Base-by-base conservation (phyloP, 2,888 invertebrate genomes). In the Cordilura impudica region DNA sequence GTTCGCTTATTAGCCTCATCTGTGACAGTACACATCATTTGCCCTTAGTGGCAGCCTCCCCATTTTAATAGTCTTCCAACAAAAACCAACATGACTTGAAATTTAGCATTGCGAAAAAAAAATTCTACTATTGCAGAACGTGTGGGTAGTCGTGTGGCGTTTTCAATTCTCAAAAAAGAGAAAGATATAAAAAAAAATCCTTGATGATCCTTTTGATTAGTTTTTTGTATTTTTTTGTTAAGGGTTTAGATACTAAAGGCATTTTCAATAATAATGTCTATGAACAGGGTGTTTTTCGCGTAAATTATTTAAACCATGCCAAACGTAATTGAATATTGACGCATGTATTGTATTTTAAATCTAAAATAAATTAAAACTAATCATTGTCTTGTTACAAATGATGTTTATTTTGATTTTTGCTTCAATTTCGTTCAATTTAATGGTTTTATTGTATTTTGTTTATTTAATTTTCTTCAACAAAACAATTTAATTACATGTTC, bases 141-240 rank as follows among this genome's bases (percentile, higher is more conserved):
- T 87, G 88, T 86, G 88, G 86, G 84, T 83, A 85, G 88, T 85
- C 88, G 87, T 87, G 87, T 87, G 86, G 87, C 87, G 84, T 83
- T 85, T 86, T 87, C 85, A 87, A 86, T 86, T 85, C 85, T 84
- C 83, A 63, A 66, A 26, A 53, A 65, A 39, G 45, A 54, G 0
- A 47, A 19, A 10, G 53, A 43, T 26, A 26, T 2, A 19, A 86
- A 86, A 87, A 83, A 86, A 84, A 86, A 83, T 81, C 76, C 84
- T 77, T 81, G 76, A 75, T 81, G 82, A 84, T 84, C 82, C 83
- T 80, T 82, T 82, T 83, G 81, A 80, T 83, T 81, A 69, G 8
- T 26, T 51, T 39, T n/a, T n/a, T 39, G 35, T 39, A 39, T n/a
- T 39, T 39, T 39, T 29, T 10, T 18, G 16, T n/a, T 29, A 16